Evolutionary conservation across 2,797 vertebrate species (phyloP).

Genomic region (Peromyscus nudipes): DNA sequence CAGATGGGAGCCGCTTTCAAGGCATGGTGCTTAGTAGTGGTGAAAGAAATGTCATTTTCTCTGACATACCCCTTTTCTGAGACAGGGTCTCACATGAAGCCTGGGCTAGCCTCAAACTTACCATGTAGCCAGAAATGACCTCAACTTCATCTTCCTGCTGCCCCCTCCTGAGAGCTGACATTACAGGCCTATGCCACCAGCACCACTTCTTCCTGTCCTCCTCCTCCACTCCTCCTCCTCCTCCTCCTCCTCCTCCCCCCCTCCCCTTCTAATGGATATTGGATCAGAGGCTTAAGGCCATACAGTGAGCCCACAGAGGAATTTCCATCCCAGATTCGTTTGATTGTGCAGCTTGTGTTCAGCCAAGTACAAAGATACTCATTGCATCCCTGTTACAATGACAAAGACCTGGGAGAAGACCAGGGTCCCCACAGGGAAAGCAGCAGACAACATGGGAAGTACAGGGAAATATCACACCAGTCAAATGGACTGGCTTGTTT

Average conservation of each 20-base stretch:
- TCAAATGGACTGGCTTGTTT: conserved; percentile 27
- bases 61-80: not conserved
- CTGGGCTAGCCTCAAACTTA: not conserved
- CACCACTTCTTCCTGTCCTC: not conserved
- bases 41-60: not conserved
- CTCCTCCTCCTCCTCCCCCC: too few species aligned
- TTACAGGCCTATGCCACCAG: not conserved
- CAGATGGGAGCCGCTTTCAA: not conserved
- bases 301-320: not conserved
- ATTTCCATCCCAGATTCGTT: not conserved
- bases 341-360: not conserved
- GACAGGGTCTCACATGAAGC: not conserved
- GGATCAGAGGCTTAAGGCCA: not conserved
- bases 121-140: not conserved
- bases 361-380: conserved; percentile 1
- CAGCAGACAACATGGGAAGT: not conserved
- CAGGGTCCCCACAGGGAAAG: not conserved
- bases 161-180: not conserved
- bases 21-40: not conserved
- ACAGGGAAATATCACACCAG: not conserved
- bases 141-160: not conserved
- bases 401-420: conserved; percentile 36
- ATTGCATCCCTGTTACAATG: conserved; percentile 4
- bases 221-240: too few species aligned
- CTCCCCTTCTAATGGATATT: not conserved